Base-by-base conservation (phyloP, 2,888 invertebrate species). In the Theristus sp. region DNA sequence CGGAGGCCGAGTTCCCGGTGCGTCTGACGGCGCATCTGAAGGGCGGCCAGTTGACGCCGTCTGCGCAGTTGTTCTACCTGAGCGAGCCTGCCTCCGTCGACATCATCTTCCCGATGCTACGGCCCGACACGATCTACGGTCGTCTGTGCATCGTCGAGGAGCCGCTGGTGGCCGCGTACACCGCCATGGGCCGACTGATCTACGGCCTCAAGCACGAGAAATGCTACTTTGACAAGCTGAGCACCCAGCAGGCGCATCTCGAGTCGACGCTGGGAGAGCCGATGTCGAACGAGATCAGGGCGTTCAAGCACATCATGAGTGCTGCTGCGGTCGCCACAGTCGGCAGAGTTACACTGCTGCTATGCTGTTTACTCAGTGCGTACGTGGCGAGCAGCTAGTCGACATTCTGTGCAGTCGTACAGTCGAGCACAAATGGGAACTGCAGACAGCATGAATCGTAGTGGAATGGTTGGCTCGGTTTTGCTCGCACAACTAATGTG, bases 151-250 rank as follows among this genome's bases (percentile, higher is more conserved):
- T 56, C 20, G n/a, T 57, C 2, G 61, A 62, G 49, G 56, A 59
- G 28, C 61, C 62, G 13, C 26, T 62, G 30, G 53, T 59, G 3
- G 1, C 25, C 22, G 31, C 47, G 17, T 62, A 60, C 29, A 62
- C 59, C 1, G 59, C 62, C 13, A 59, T 62, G 62, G 62, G 62
- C 27, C 52, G 62, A 47, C 28, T n/a, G 28, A 31, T 59, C 6
- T 6, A 20, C 25, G 26, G 26, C 13, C 49, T 47, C 26, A 25
- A 26, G 2, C 3, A 24, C 20, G 20, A n/a, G 49, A 49, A 49
- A n/a, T 49, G 49, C n/a, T 49, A 38, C 38, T 38, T 38, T 38
- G 38, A 38, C 38, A 38, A 38, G 38, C 38, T 38, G 10, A 38
- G 10, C 38, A 38, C 38, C 38, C 38, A 38, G 17, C 38, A 6